Evolutionary conservation across 1,140 invertebrate species (phyloP).

Genomic region (Drosophila aff.): DNA sequence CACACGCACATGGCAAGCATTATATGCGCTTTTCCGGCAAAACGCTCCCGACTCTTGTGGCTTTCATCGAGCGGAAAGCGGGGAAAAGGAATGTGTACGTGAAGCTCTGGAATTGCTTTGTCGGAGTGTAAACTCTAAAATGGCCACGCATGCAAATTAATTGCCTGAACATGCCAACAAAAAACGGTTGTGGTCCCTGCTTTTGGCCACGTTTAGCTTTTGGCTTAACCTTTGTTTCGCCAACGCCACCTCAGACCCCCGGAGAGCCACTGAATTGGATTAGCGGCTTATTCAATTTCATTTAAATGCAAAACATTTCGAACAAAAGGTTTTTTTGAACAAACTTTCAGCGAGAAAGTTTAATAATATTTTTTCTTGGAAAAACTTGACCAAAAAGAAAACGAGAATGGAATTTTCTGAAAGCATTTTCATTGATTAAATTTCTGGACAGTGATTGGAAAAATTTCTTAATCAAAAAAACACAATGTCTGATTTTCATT

Average conservation of each 20-base stretch:
- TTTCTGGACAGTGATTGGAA: background rate
- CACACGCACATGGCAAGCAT: background rate
- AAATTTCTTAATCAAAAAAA: background rate
- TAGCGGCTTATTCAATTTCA: constrained; percentile 78
- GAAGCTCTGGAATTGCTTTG: constrained; percentile 25
- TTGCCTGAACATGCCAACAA: constrained; percentile 39
- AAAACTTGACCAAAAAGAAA: background rate
- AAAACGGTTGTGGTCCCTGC: constrained; percentile 16
- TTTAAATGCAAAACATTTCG: constrained; percentile 77
- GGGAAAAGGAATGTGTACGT: constrained; percentile 3
- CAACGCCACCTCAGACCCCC: background rate
- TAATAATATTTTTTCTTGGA: constrained; percentile 5
- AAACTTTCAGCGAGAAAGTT: constrained; percentile 40
- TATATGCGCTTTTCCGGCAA: constrained; percentile 13
- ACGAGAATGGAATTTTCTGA: constrained; percentile 2
- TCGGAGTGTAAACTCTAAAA: constrained; percentile 47
- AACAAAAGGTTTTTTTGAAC: constrained; percentile 45
- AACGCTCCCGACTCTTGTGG: constrained; percentile 1
- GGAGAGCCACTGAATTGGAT: constrained; percentile 59
- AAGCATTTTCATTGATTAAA: constrained; percentile 7
- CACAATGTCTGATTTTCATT: background rate
- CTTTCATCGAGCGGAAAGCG: constrained; percentile 21
- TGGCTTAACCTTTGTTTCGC: constrained; percentile 52
- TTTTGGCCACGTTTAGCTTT: constrained; percentile 33
- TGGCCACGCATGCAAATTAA: constrained; percentile 70